Conservation (phyloP, 2,113 vertebrate species). For the Cinclus cinclus region DNA sequence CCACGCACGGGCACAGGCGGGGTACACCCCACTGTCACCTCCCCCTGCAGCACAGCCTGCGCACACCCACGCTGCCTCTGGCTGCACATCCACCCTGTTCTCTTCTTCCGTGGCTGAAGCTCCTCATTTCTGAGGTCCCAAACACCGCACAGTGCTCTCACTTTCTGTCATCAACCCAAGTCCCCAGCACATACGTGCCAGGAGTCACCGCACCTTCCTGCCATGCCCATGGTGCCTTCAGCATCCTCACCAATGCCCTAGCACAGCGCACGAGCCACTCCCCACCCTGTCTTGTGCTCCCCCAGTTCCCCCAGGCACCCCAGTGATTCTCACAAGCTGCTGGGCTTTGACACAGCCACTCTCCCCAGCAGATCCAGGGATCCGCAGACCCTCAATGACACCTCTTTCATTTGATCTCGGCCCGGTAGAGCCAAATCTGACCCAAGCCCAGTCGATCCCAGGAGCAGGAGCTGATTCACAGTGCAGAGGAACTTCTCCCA, state of each 20-base stretch:
- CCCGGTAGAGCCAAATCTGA: not conserved
- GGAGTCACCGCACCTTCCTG: not conserved
- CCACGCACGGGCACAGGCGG: accelerated
- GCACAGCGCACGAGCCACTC: accelerated
- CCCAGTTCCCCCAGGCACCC: not conserved
- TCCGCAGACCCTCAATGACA: not conserved
- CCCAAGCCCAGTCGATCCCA: accelerated
- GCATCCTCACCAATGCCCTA: not conserved
- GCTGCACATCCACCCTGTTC: not conserved
- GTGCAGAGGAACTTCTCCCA: not conserved
- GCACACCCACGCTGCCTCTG: not conserved
- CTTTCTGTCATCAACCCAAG: not conserved
- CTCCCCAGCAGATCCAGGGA: not conserved
- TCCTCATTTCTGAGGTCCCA: not conserved
- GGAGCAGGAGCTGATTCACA: not conserved
- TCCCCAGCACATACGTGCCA: not conserved
- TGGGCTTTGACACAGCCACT: not conserved
- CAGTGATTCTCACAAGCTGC: not conserved
- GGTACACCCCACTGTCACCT: not conserved
- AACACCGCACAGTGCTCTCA: accelerated
- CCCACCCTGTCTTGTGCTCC: accelerated
- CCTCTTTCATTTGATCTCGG: accelerated
- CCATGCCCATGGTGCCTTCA: accelerated
- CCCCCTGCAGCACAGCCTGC: not conserved
- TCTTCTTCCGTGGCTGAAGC: not conserved